phyloP scores from a whole-genome alignment of 2,888 invertebrate genomes.

The Athetis lepigone region DNA sequence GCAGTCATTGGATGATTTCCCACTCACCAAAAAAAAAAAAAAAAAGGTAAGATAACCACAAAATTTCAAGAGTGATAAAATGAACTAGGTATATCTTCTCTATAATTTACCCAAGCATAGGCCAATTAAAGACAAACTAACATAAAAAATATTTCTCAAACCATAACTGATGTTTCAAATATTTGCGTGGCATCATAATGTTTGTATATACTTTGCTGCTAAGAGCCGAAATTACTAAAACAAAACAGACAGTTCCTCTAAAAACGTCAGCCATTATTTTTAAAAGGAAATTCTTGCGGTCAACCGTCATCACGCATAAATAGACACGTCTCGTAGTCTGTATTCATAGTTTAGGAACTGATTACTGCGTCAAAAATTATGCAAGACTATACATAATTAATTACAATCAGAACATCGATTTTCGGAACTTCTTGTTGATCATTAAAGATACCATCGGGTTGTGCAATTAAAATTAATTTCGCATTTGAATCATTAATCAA shows the following conservation, averaged over 20 bases:
- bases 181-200: constrained; percentile 39
- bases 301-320: constrained; percentile 48
- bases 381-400: constrained; percentile 44
- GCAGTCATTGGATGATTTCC: too few species aligned
- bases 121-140: constrained; percentile 6
- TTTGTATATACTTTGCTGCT: constrained; percentile 58
- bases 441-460: constrained; percentile 32
- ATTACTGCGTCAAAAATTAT: constrained; percentile 23
- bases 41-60: too few species aligned
- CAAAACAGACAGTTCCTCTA: constrained; percentile 52
- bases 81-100: too few species aligned
- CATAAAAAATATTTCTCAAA: constrained; percentile 1
- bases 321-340: constrained; percentile 25
- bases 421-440: constrained; percentile 42
- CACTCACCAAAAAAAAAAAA: too few species aligned
- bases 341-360: constrained; percentile 15
- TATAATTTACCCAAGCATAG: too few species aligned
- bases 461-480: constrained; percentile 40
- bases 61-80: too few species aligned
- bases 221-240: constrained; percentile 59
- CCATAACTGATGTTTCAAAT: constrained; percentile 13
- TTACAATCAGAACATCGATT: constrained; percentile 47
- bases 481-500: constrained; percentile 53
- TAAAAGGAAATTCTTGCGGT: constrained; percentile 56
- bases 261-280: constrained; percentile 45